These are phyloP conservation scores for Coptodon bakossiorum DNA, from an alignment of 2,113 vertebrate species.

Conservation along the genomic window DNA sequence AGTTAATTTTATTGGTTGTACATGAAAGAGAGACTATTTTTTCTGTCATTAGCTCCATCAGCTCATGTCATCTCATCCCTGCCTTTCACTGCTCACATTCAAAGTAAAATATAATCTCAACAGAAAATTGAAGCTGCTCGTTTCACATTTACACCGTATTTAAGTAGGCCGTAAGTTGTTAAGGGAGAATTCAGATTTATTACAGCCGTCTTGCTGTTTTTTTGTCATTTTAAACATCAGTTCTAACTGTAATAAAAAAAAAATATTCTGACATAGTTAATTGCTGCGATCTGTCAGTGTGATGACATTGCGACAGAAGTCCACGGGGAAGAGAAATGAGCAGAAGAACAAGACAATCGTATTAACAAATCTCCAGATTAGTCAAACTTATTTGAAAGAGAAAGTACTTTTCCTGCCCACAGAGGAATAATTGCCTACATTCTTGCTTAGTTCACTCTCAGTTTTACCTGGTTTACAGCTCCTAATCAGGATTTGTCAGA, in stretches of 20 bases:
- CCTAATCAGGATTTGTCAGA: neutral
- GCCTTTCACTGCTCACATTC: constrained; percentile 39
- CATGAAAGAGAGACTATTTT: constrained; percentile 35
- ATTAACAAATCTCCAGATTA: neutral
- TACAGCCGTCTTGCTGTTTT: constrained; percentile 13
- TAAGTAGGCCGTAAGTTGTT: neutral
- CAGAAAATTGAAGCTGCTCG: constrained; percentile 37
- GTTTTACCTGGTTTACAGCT: neutral
- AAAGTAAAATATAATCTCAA: constrained; percentile 46
- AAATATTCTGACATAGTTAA: neutral
- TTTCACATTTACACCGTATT: constrained; percentile 26
- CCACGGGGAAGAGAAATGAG: neutral
- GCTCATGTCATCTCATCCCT: constrained; percentile 43
- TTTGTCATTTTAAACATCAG: constrained; percentile 35
- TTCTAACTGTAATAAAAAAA: constrained; percentile 1
- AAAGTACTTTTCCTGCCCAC: neutral
- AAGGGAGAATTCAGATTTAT: constrained; percentile 40
- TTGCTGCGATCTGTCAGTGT: neutral
- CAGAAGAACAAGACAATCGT: neutral
- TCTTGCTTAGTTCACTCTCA: neutral
- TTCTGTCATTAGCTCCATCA: constrained; percentile 56
- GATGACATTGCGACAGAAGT: neutral
- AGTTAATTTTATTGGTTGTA: constrained; percentile 22
- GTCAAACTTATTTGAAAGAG: neutral
- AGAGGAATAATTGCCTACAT: neutral